Evolutionary conservation across 2,888 invertebrate species (phyloP).

Genomic region (Lycocerus yunnanus): DNA sequence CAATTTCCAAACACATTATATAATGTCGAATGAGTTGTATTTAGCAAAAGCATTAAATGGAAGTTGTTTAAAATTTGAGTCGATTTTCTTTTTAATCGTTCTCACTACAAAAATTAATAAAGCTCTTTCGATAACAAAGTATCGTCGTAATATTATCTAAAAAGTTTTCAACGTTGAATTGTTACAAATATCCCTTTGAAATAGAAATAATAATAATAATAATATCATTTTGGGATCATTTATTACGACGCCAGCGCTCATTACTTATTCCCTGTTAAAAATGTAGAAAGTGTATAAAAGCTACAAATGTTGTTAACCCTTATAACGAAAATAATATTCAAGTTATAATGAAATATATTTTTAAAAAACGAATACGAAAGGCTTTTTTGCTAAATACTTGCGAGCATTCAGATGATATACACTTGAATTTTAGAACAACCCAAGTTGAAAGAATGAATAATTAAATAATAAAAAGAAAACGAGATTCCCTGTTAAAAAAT

Average conservation of each 20-base stretch:
- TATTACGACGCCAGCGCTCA: background rate
- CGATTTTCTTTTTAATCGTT: constrained; percentile 9
- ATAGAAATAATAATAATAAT: background rate
- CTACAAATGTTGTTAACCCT: background rate
- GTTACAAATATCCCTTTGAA: background rate
- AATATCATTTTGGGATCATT: background rate
- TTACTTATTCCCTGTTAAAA: background rate
- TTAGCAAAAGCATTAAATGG: constrained; percentile 23
- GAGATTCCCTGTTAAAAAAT: background rate
- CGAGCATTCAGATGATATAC: background rate
- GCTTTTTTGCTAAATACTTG: background rate
- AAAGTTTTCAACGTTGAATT: background rate
- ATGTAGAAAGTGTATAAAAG: background rate
- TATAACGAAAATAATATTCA: background rate
- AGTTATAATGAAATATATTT: background rate
- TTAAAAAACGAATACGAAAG: background rate
- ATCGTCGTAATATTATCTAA: too few relatives aligned
- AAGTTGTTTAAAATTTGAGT: constrained; percentile 7
- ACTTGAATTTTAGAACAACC: background rate
- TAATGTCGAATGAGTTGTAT: constrained; percentile 22
- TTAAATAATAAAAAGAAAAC: background rate
- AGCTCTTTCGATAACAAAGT: background rate
- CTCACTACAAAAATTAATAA: constrained; percentile 1
- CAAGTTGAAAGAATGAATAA: background rate
- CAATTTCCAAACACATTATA: constrained; percentile 29